These are phyloP conservation scores for Ceratoteleas bidentatus DNA, from an alignment of 1,140 invertebrate species.

Conservation along the genomic window DNA sequence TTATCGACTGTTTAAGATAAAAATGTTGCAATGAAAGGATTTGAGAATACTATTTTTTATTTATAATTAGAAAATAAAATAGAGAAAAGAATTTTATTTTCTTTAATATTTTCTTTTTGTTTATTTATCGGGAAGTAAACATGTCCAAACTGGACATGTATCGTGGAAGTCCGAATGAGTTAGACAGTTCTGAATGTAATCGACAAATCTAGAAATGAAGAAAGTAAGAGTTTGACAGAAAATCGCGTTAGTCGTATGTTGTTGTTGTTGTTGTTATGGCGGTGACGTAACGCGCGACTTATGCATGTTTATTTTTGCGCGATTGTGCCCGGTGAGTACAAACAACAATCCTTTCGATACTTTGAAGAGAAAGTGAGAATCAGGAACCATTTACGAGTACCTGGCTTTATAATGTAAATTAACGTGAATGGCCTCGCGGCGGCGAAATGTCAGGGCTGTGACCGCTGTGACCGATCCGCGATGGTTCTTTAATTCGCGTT, in stretches of 20 bases:
- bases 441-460: constrained; percentile 57
- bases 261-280: constrained; percentile 20
- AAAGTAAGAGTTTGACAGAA: too few species aligned
- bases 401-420: constrained; percentile 58
- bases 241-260: constrained; percentile 22
- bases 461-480: constrained; percentile 41
- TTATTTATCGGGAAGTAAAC: too few species aligned
- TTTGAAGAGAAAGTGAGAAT: constrained; percentile 61
- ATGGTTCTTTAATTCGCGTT: constrained; percentile 33
- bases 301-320: constrained; percentile 49
- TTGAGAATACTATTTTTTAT: too few species aligned
- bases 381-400: constrained; percentile 49
- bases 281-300: constrained; percentile 25
- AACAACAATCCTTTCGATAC: constrained; percentile 55
- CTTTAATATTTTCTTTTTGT: too few species aligned
- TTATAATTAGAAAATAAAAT: too few species aligned
- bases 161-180: too few species aligned
- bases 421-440: constrained; percentile 50
- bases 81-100: too few species aligned
- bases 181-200: too few species aligned
- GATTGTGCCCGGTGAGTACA: constrained; percentile 24
- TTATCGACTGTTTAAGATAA: too few species aligned
- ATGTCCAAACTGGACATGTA: too few species aligned
- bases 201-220: too few species aligned
- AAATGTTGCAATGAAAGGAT: too few species aligned